Percentiles rank a stretch among this genome's conserved stretches.
Evolutionary conservation across 2,888 invertebrate genomes (phyloP).

Genomic region (Macrosoma leucophasiata): DNA sequence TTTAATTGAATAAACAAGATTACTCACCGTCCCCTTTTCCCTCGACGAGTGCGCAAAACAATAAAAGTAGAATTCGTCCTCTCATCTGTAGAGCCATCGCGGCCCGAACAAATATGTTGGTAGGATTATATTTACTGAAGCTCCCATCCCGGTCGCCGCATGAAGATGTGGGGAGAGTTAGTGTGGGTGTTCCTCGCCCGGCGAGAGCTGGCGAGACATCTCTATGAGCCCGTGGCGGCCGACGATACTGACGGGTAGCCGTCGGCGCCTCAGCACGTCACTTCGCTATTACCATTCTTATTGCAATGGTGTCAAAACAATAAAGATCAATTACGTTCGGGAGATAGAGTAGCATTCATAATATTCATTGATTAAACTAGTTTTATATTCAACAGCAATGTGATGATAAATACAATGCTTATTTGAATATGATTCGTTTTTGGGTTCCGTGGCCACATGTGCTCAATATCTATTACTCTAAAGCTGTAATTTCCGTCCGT

Average conservation of each 20-base stretch:
- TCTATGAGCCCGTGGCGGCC: slow-evolving; percentile 36
- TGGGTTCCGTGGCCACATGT: no score
- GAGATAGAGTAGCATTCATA: slow-evolving; percentile 18
- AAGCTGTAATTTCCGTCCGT: no score
- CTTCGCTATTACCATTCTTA: slow-evolving; percentile 42
- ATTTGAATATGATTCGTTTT: no score
- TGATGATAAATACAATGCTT: slow-evolving; percentile 3
- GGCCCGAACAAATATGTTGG: slow-evolving; percentile 52
- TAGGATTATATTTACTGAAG: slow-evolving; percentile 46
- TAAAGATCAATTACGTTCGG: slow-evolving; percentile 51
- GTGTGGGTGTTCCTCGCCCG: slow-evolving; percentile 30
- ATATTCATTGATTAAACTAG: not conserved
- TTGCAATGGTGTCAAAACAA: slow-evolving; percentile 64
- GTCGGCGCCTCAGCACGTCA: slow-evolving; percentile 34
- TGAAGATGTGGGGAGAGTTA: slow-evolving; percentile 24
- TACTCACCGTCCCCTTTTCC: slow-evolving; percentile 57
- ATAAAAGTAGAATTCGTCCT: slow-evolving; percentile 49
- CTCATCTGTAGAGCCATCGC: slow-evolving; percentile 62
- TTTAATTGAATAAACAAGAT: slow-evolving; percentile 41
- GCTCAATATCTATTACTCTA: no score
- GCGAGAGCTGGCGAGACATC: slow-evolving; percentile 34
- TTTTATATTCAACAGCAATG: not conserved
- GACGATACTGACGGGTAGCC: slow-evolving; percentile 36
- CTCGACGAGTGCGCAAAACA: slow-evolving; percentile 49
- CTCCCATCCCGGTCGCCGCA: slow-evolving; percentile 58